Base-by-base conservation (phyloP, 2,888 invertebrate genomes). In the Nesidiocoris tenuis region DNA sequence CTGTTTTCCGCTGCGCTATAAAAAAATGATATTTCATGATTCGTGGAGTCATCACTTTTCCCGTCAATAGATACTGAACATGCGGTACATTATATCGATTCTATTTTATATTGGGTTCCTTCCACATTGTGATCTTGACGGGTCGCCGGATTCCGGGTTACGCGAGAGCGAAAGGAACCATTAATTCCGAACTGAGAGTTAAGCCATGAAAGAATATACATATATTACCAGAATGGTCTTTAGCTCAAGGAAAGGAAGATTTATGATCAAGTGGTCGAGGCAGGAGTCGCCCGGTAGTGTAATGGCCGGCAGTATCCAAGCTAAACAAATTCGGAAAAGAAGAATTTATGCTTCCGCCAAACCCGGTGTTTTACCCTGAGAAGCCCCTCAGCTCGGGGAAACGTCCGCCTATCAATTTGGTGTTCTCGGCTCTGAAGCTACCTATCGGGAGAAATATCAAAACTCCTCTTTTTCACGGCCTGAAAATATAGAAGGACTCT, bases 261-360 rank as follows among this genome's bases (percentile, higher is more conserved):
- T 70, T 70, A 70, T 70, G 25, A 25, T 24, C 21, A 54, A 57
- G 70, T 70, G 70, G 70, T 54, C 59, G 59, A 70, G 70, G 59
- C 70, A 70, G 70, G 70, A 70, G 70, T 16, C 23, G 57, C 68
- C 57, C 23, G 54, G 56, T 57, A 70, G 70, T 57, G 70, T 57
- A 57, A 39, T n/a, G 55, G 67, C 67, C 67, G 9, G 63, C 63
- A 63, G 63, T 63, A 63, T 63, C 22, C 63, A 24, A 39, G 59
- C 70, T 70, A 70, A 70, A 70, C 70, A 57, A 70, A 70, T 70
- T 70, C 70, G 59, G 59, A 70, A 70, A 59, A 70, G 59, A 22
- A 59, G 59, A 70, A 70, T 70, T 70, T 70, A 70, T 70, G 59
- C 24, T 59, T 59, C 24, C 59, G 25, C 39, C 59, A 59, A 39